Percentiles rank a stretch among this genome's conserved stretches.
Conservation (phyloP, 2,888 invertebrate genomes). For the Eupithecia subumbrata region DNA sequence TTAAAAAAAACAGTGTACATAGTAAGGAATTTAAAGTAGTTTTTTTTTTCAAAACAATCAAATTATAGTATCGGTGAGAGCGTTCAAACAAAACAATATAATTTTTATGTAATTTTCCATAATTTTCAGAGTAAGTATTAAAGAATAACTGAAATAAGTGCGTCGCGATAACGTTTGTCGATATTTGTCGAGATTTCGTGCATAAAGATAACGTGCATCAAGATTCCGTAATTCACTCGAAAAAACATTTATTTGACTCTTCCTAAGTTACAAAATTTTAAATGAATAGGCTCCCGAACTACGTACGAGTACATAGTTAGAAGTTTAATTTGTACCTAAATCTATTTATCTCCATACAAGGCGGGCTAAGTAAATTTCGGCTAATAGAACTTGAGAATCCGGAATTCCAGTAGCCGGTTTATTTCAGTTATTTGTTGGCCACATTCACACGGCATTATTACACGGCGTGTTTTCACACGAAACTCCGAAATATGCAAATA, state of each 20-base stretch:
- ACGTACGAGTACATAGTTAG: not conserved
- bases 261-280: not conserved
- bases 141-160: no score
- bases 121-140: no score
- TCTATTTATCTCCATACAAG: no score
- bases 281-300: not conserved
- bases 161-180: no score
- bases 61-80: not conserved
- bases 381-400: not conserved
- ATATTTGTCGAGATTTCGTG: no score
- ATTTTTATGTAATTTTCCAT: no score
- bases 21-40: no score
- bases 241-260: not conserved
- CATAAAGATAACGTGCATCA: no score
- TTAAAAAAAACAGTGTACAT: not conserved
- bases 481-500: constrained; percentile 13
- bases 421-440: not conserved
- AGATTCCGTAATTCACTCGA: not conserved
- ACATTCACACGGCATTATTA: constrained; percentile 5
- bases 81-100: not conserved
- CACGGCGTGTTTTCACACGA: constrained; percentile 9
- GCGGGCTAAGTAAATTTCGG: not conserved
- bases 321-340: no score
- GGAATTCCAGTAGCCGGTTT: not conserved
- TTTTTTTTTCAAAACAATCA: no score